Conservation (phyloP, 2,888 invertebrate species). For the Stenoptilia bipunctidactyla region DNA sequence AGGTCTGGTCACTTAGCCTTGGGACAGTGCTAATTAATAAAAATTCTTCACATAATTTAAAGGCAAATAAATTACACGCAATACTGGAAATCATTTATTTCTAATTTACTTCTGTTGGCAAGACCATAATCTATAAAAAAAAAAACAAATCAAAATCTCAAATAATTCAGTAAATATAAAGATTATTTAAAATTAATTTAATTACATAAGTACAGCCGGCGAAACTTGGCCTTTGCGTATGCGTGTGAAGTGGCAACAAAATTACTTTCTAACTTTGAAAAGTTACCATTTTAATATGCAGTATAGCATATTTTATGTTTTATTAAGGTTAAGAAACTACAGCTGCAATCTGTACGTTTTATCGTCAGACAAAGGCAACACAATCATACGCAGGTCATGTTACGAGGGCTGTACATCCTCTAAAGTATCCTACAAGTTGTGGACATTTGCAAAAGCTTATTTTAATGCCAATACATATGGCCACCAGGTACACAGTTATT, state of each 20-base stretch:
- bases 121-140: slow-evolving; percentile 15
- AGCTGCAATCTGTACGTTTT: too few relatives aligned
- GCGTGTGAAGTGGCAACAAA: too few relatives aligned
- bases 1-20: too few relatives aligned
- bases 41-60: slow-evolving; percentile 8
- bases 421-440: slow-evolving; percentile 20
- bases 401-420: too few relatives aligned
- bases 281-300: too few relatives aligned
- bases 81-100: slow-evolving; percentile 19
- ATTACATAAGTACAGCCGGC: slow-evolving; percentile 7
- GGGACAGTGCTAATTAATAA: slow-evolving; percentile 12
- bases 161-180: slow-evolving; percentile 15
- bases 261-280: too few relatives aligned
- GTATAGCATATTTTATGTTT: too few relatives aligned
- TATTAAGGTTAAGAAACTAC: too few relatives aligned
- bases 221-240: too few relatives aligned
- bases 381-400: too few relatives aligned
- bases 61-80: slow-evolving; percentile 17
- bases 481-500: slow-evolving; percentile 34
- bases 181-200: slow-evolving; percentile 12
- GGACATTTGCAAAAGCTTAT: slow-evolving; percentile 29
- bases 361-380: too few relatives aligned
- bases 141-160: slow-evolving; percentile 10
- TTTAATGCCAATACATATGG: slow-evolving; percentile 29
- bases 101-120: slow-evolving; percentile 17